A percentile compares a stretch with the other conserved stretches of the same genome.
Conservation (phyloP, 2,113 vertebrate species). For the Triplophysa siluroides region DNA sequence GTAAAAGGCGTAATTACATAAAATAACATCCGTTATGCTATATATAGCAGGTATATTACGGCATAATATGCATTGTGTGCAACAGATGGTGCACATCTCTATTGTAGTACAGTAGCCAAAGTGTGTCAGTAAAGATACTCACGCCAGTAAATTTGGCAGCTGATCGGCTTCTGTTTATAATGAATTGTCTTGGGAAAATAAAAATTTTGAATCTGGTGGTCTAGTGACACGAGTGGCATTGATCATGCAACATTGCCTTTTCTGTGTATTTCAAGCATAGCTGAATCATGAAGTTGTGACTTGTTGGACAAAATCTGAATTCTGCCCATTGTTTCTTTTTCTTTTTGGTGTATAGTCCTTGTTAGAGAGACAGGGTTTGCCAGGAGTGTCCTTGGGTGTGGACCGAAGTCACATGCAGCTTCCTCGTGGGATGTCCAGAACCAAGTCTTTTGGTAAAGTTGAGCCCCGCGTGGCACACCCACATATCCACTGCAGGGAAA, state of each 20-base stretch:
- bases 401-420: conserved; percentile 88
- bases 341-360: conserved; percentile 76
- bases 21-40: neutral
- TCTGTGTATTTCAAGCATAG: neutral
- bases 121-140: conserved; percentile 13
- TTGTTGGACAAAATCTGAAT: neutral
- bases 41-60: neutral
- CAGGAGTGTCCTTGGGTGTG: conserved; percentile 66
- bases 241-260: neutral
- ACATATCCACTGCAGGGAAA: neutral
- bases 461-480: conserved; percentile 12
- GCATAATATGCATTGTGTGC: neutral
- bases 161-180: neutral
- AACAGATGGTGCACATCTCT: conserved; percentile 9
- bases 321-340: neutral
- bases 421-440: conserved; percentile 91
- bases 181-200: conserved; percentile 10
- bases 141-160: neutral
- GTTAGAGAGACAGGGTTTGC: conserved; percentile 92
- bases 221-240: too few species aligned
- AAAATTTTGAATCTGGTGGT: neutral
- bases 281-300: neutral
- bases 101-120: conserved; percentile 14
- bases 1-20: neutral
- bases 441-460: conserved; percentile 90